Base-by-base conservation (phyloP, 2,797 vertebrate species). In the Knipowitschia caucasica region DNA sequence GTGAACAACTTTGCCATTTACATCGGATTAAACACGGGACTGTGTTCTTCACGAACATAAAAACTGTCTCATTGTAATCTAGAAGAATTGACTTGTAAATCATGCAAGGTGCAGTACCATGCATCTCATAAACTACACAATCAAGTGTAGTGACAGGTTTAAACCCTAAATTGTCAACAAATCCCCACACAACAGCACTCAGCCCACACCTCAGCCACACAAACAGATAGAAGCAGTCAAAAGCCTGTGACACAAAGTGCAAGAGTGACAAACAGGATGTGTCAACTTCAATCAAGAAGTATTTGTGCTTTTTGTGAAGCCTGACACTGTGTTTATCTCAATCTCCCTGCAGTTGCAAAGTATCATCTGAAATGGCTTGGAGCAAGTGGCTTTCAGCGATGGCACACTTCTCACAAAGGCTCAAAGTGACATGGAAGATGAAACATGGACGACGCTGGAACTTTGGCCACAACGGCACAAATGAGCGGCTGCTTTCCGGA, bases 401-500 rank as follows among this genome's bases (percentile, higher is more conserved):
- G 53, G 51, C 44, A n/a, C 51, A 67, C 31, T 45, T 67, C 55
- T 34, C 56, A 62, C 65, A 61, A 34, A 64, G 52, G 62, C 69
- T 70, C 62, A 69, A 68, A 69, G 57, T 50, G 8, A 34, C 43
- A 33, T 23, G 62, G 2, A 14, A 43, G 62, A 68, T 81, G 68
- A 78, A 81, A 77, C 69, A 74, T 75, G 53, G 38, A 70, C 74
- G 59, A 11, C 39, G 40, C 30, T 58, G n/a, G n/a, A 59, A 61
- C 57, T 61, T n/a, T 5, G 43, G 69, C 70, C 51, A 60, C 66
- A 51, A 31, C 12, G 20, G 67, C 53, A 31, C 29, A 35, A 53
- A 35, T 36, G 26, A 63, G 17, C 67, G 40, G 52, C 58, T 3
- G 14, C 21, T 14, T 8, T 21, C 12, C 23, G 10, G 15, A 14